These are phyloP conservation scores for Drosophila formosana DNA, from an alignment of 2,888 invertebrate genomes.

Conservation along the genomic window DNA sequence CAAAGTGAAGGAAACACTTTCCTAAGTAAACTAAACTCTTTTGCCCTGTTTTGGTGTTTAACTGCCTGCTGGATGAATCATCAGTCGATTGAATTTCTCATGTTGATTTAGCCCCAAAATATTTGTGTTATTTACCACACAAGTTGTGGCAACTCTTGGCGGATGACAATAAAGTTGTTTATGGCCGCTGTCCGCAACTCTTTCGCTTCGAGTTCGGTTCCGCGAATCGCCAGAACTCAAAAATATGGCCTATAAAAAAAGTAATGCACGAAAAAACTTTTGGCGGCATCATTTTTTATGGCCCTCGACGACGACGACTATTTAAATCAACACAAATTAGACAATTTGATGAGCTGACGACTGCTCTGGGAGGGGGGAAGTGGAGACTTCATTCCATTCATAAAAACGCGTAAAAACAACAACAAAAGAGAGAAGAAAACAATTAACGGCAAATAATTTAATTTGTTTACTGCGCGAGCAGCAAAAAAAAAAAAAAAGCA, in stretches of 20 bases:
- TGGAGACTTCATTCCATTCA: slow-evolving; percentile 26
- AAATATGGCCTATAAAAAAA: slow-evolving; percentile 36
- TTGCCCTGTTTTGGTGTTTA: too few species aligned
- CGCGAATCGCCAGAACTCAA: slow-evolving; percentile 3
- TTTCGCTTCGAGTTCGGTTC: slow-evolving; percentile 1
- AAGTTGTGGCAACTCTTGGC: slow-evolving; percentile 13
- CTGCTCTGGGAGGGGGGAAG: background rate
- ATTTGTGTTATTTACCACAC: slow-evolving; percentile 7
- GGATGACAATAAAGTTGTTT: background rate
- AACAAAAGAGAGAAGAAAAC: slow-evolving; percentile 45
- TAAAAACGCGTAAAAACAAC: slow-evolving; percentile 30
- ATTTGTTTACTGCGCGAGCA: slow-evolving; percentile 63
- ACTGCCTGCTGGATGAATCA: background rate
- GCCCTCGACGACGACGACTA: slow-evolving; percentile 33
- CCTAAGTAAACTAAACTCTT: background rate
- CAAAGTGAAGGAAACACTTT: background rate
- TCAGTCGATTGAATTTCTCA: background rate
- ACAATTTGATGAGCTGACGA: slow-evolving; percentile 68
- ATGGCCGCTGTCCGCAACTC: background rate
- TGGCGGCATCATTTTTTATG: slow-evolving; percentile 33
- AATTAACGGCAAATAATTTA: slow-evolving; percentile 70
- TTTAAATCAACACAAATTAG: slow-evolving; percentile 74
- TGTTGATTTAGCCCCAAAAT: slow-evolving; percentile 1
- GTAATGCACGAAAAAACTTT: slow-evolving; percentile 21
- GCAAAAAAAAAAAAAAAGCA: slow-evolving; percentile 6